Conservation (phyloP, 2,113 vertebrate species). For the Sinocyclocheilus grahami region DNA sequence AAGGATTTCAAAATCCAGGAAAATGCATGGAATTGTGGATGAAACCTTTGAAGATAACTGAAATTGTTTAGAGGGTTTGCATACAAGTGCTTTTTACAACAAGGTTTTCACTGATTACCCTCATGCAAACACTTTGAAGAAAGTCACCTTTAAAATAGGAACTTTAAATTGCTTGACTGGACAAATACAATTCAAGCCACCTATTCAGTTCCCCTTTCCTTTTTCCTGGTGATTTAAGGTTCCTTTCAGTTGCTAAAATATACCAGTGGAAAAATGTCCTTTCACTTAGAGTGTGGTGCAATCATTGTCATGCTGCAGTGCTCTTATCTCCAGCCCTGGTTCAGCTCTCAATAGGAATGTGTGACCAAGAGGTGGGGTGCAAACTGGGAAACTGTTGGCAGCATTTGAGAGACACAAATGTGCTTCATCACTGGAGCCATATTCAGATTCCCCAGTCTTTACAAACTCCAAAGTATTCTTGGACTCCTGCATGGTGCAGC, state of each 20-base stretch:
- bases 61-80: background rate
- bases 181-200: background rate
- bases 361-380: background rate
- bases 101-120: background rate
- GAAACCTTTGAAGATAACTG: background rate
- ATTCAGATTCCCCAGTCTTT: background rate
- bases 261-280: background rate
- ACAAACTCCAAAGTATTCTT: background rate
- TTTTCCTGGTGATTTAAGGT: background rate
- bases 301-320: conserved; percentile 2
- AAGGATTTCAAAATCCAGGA: background rate
- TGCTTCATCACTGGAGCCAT: background rate
- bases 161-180: background rate
- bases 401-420: background rate
- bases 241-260: background rate
- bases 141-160: background rate
- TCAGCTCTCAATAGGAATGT: background rate
- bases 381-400: conserved; percentile 8
- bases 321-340: background rate
- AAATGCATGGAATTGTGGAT: background rate
- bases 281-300: background rate
- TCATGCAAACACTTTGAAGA: background rate
- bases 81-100: background rate
- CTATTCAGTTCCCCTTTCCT: background rate
- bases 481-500: background rate